These are phyloP conservation scores for Acrobasis repandana DNA, from an alignment of 2,888 invertebrate genomes.

Conservation along the genomic window DNA sequence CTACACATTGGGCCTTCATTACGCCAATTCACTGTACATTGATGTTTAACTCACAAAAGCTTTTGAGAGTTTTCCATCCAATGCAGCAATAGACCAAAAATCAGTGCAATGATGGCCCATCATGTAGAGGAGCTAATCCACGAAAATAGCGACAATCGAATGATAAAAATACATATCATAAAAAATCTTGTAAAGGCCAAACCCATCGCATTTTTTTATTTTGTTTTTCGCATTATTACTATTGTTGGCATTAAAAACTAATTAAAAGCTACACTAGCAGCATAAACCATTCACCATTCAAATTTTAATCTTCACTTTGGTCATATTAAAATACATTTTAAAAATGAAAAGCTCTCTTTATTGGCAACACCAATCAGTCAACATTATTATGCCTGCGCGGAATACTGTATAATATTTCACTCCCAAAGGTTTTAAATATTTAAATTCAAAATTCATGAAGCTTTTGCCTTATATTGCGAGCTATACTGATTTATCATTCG, in stretches of 20 bases:
- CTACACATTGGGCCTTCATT: too few relatives aligned
- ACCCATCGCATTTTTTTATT: too few relatives aligned
- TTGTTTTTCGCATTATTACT: too few relatives aligned
- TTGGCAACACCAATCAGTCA: conserved; percentile 18
- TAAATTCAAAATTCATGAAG: conserved; percentile 43
- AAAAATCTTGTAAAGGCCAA: too few relatives aligned
- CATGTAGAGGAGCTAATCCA: too few relatives aligned
- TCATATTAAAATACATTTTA: not conserved
- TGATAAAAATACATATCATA: too few relatives aligned
- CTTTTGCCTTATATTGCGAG: conserved; percentile 50
- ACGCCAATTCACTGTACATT: too few relatives aligned
- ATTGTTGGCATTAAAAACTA: not conserved
- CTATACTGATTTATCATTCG: conserved; percentile 74
- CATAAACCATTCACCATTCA: not conserved
- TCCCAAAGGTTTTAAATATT: conserved; percentile 25
- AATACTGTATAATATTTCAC: conserved; percentile 9
- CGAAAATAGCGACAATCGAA: too few relatives aligned
- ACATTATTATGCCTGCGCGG: conserved; percentile 15
- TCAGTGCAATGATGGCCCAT: too few relatives aligned
- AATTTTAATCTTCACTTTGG: not conserved
- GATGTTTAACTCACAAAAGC: too few relatives aligned
- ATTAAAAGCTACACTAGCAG: not conserved
- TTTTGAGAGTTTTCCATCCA: too few relatives aligned
- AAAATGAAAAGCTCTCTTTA: not conserved
- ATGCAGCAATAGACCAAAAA: too few relatives aligned